Conservation (phyloP, 2,113 vertebrate species). For the Catharus minimus region DNA sequence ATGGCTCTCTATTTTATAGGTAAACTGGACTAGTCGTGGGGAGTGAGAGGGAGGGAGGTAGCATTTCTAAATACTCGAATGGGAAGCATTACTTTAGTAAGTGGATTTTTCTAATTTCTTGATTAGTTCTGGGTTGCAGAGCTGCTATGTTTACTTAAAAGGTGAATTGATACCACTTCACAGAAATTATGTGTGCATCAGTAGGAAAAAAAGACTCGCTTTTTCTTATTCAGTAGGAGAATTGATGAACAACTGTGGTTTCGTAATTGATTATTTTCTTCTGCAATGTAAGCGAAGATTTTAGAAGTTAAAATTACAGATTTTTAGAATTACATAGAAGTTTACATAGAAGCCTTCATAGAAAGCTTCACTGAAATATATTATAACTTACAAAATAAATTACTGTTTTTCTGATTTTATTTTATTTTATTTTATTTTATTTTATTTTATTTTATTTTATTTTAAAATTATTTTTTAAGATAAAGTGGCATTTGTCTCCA, state of each 20-base stretch:
- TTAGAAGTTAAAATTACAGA: background rate
- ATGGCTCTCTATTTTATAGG: background rate
- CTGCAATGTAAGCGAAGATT: background rate
- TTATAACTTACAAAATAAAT: background rate
- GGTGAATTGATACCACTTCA: background rate
- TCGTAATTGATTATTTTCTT: background rate
- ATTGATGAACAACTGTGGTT: background rate
- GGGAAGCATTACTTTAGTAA: conserved; percentile 35
- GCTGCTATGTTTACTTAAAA: background rate
- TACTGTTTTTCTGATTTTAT: background rate
- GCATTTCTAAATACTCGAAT: conserved; percentile 21
- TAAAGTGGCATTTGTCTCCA: background rate
- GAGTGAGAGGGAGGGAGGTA: background rate
- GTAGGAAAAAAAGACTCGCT: background rate
- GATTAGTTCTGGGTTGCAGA: conserved; percentile 2
- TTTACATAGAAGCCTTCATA: background rate
- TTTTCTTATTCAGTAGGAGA: background rate
- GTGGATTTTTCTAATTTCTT: conserved; percentile 59
- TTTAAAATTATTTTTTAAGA: background rate
- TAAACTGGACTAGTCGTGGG: background rate
- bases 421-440: background rate
- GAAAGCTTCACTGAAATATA: background rate
- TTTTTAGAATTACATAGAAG: background rate
- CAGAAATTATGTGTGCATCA: background rate
- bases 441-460: background rate